phyloP scores from a whole-genome alignment of 2,888 invertebrate genomes.

The Caenorhabditis sp. region DNA sequence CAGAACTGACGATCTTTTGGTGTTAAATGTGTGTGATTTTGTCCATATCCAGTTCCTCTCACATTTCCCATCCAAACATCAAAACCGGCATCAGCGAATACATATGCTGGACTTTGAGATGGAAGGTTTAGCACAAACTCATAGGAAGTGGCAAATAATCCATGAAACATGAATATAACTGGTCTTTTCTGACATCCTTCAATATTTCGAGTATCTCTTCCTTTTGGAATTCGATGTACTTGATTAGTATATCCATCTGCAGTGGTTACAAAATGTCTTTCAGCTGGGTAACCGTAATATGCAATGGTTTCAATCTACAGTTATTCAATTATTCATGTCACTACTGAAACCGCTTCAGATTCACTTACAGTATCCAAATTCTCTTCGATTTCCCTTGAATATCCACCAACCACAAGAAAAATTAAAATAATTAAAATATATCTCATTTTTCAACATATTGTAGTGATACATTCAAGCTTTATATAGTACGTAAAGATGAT shows the following conservation, averaged over 20 bases:
- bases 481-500: no score
- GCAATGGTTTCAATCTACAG: slow-evolving; percentile 3
- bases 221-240: slow-evolving; percentile 29
- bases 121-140: slow-evolving; percentile 28
- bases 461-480: no score
- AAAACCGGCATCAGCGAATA: slow-evolving; percentile 42
- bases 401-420: neutral
- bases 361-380: neutral
- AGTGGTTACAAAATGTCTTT: slow-evolving; percentile 33
- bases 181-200: slow-evolving; percentile 22
- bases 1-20: slow-evolving; percentile 20
- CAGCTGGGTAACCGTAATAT: slow-evolving; percentile 18
- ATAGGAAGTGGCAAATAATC: slow-evolving; percentile 21
- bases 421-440: no score
- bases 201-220: slow-evolving; percentile 24
- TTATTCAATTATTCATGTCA: neutral
- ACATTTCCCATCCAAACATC: slow-evolving; percentile 44
- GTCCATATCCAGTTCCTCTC: slow-evolving; percentile 27
- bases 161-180: slow-evolving; percentile 31
- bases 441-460: no score
- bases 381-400: neutral
- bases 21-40: slow-evolving; percentile 14
- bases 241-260: slow-evolving; percentile 36
- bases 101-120: slow-evolving; percentile 26
- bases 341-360: neutral